Conservation (phyloP, 1,140 invertebrate genomes). For the Hyphantria cunea region DNA sequence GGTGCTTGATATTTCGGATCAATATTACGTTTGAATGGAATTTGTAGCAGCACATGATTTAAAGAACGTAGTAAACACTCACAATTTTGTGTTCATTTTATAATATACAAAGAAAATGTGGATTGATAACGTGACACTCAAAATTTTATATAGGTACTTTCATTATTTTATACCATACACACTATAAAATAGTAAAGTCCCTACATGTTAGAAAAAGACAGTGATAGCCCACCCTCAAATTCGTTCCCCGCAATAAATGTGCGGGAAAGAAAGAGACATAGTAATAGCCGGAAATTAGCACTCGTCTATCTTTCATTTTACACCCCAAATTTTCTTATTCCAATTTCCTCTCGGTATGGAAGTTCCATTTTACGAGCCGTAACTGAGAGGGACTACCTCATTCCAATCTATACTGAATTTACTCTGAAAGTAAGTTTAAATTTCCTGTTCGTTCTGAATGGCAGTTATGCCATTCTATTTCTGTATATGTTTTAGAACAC, state of each 20-base stretch:
- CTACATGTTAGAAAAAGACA: conserved; percentile 66
- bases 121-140: too few relatives aligned
- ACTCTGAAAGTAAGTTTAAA: conserved; percentile 36
- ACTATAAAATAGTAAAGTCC: conserved; percentile 51
- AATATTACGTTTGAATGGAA: too few relatives aligned
- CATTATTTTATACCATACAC: conserved; percentile 35
- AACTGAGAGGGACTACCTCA: conserved; percentile 32
- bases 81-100: too few relatives aligned
- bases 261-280: conserved; percentile 80
- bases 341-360: conserved; percentile 78
- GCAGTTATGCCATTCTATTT: conserved; percentile 48
- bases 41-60: too few relatives aligned
- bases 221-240: conserved; percentile 50
- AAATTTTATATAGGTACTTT: not conserved
- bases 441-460: conserved; percentile 26
- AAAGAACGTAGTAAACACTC: too few relatives aligned
- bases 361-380: conserved; percentile 48
- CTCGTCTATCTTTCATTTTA: conserved; percentile 82
- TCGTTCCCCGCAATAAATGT: conserved; percentile 65
- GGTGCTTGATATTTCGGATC: not conserved
- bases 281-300: conserved; percentile 81
- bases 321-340: conserved; percentile 82
- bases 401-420: not conserved
- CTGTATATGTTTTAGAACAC: conserved; percentile 68
- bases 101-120: too few relatives aligned